These are phyloP conservation scores for Mimumesa dahlbomi DNA, from an alignment of 2,888 invertebrate genomes.

Conservation along the genomic window DNA sequence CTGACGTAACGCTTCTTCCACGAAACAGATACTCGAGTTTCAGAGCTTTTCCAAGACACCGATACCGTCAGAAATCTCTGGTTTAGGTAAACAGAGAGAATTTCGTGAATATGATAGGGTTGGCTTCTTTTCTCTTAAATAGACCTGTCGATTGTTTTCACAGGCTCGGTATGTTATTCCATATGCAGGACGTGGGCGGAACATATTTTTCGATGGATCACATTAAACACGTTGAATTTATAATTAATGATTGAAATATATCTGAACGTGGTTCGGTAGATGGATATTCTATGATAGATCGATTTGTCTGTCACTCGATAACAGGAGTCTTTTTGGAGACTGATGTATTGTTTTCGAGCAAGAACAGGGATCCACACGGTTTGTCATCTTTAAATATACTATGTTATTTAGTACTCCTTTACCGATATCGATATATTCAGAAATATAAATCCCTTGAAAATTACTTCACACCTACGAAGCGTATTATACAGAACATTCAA, in stretches of 20 bases:
- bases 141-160: no score
- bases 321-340: conserved; percentile 30
- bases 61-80: neutral
- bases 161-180: no score
- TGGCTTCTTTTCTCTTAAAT: no score
- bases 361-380: conserved; percentile 33
- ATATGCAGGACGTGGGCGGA: neutral
- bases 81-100: no score
- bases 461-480: no score
- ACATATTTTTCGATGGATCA: neutral
- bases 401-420: conserved; percentile 1
- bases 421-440: no score
- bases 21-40: neutral
- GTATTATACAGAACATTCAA: no score
- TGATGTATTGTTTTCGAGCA: conserved; percentile 35
- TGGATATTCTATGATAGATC: conserved; percentile 40
- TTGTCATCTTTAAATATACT: conserved; percentile 26
- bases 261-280: conserved; percentile 29
- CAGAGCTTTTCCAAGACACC: neutral
- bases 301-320: conserved; percentile 36
- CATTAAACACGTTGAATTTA: no score
- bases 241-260: neutral
- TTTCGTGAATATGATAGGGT: no score
- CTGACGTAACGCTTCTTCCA: conserved; percentile 1
- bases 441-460: no score